These are phyloP conservation scores for Tamandua tetradactyla DNA, from an alignment of 2,797 vertebrate genomes.

Conservation along the genomic window DNA sequence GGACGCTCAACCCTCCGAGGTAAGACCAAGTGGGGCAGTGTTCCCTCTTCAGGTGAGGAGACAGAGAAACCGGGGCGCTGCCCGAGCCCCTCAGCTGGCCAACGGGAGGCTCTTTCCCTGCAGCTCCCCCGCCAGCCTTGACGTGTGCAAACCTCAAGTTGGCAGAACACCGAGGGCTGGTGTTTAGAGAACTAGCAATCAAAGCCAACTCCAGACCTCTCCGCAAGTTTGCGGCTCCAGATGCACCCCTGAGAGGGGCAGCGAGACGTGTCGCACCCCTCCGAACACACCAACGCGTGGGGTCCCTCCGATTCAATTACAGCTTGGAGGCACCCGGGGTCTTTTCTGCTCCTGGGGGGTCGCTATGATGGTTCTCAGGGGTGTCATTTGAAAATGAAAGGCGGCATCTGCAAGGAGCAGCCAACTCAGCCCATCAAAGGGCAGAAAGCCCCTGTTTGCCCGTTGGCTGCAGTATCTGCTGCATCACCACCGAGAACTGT, in stretches of 20 bases:
- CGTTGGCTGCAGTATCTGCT: neutral
- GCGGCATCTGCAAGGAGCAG: neutral
- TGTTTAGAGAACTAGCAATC: neutral
- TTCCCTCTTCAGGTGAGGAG: neutral
- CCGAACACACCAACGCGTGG: no score
- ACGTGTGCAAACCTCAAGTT: neutral
- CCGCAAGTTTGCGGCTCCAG: neutral
- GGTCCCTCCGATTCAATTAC: fast-evolving
- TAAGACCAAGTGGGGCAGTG: neutral
- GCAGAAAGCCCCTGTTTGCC: neutral
- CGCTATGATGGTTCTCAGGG: neutral
- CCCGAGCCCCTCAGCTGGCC: neutral
- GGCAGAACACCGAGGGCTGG: neutral
- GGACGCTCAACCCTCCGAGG: neutral
- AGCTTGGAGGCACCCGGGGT: fast-evolving
- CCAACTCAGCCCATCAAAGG: neutral
- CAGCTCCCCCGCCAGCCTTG: neutral
- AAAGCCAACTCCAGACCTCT: neutral
- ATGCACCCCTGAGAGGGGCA: no score
- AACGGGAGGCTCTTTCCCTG: neutral
- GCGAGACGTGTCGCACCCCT: neutral
- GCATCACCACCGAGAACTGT: no score
- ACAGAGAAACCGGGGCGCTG: neutral
- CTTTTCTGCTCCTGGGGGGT: neutral
- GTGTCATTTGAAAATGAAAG: neutral